Percentiles rank a stretch among this genome's conserved stretches.
These are phyloP conservation scores for Rhabdornis inornatus DNA, from an alignment of 2,113 vertebrate species.

Conservation along the genomic window DNA sequence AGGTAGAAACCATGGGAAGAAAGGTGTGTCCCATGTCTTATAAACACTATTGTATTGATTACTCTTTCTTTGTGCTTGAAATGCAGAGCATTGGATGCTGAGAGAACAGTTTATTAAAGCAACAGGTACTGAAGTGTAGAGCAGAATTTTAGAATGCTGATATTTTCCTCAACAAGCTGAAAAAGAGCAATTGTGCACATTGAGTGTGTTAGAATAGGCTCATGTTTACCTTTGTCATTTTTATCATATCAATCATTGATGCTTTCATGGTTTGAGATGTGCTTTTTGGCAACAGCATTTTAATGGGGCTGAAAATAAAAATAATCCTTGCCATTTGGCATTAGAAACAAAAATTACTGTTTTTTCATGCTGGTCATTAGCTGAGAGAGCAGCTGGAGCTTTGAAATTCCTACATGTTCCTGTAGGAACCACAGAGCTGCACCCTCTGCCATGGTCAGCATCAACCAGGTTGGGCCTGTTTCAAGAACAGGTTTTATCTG, in stretches of 20 bases:
- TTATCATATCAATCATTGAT: accelerated
- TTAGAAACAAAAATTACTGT: background rate
- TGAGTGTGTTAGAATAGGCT: background rate
- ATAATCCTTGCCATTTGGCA: background rate
- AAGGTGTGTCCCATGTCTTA: accelerated
- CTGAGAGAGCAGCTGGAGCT: background rate
- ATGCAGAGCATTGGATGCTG: background rate
- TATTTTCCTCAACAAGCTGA: background rate
- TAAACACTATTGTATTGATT: background rate
- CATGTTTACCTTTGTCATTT: background rate
- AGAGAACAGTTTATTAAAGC: background rate
- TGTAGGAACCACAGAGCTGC: background rate
- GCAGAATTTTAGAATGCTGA: background rate
- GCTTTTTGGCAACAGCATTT: background rate
- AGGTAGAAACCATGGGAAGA: background rate
- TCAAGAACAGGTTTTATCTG: background rate
- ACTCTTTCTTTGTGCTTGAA: background rate
- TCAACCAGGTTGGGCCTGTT: background rate
- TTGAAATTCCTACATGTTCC: background rate
- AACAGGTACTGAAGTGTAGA: background rate
- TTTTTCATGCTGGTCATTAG: background rate
- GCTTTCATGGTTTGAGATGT: background rate
- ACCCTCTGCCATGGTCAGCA: background rate
- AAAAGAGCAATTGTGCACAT: background rate
- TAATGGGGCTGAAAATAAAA: background rate